Base-by-base conservation (phyloP, 2,888 invertebrate genomes). In the Mesorhabditis sp. region DNA sequence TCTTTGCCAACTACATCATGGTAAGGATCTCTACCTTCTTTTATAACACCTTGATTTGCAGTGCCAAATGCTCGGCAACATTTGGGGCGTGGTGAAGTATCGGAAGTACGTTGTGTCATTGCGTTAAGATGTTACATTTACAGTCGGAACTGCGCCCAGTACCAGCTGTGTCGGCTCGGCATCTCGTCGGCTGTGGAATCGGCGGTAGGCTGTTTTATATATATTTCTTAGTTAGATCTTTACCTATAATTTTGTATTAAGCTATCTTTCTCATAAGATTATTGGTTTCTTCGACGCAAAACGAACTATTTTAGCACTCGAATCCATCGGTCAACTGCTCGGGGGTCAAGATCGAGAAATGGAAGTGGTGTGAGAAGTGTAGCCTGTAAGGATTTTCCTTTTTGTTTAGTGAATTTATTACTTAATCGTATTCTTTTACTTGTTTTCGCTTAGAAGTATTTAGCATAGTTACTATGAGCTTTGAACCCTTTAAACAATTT, bases 131-230 rank as follows among this genome's bases (percentile, higher is more conserved):
- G n/a, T 10, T 10, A 50, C 7, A 50, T 50, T 50, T 50, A 13
- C n/a, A 50, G 58, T n/a, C 7, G n/a, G 58, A 50, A 50, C n/a
- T 50, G 58, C n/a, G 10, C 58, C 58, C 58, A 50, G n/a, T 50
- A 50, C n/a, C 58, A 50, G n/a, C n/a, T 50, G 58, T n/a, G n/a
- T 50, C 58, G 58, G 7, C 58, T 50, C 58, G 58, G 58, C 58
- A 50, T 50, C n/a, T 50, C 58, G n/a, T 50, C 58, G 10, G 7
- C 58, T 10, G 7, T 10, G 58, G n/a, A 13, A n/a, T 10, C 58
- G n/a, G 58, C 7, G 58, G 58, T 50, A n/a, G 58, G 58, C 7
- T 50, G 1, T 50, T 50, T 13, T 13, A 50, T 13, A 28, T 28
- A 28, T 28, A 28, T 28, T 28, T 28, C 2, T 28, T 28, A 28